Conservation (phyloP, 2,113 vertebrate species). For the Austrofundulus limnaeus region DNA sequence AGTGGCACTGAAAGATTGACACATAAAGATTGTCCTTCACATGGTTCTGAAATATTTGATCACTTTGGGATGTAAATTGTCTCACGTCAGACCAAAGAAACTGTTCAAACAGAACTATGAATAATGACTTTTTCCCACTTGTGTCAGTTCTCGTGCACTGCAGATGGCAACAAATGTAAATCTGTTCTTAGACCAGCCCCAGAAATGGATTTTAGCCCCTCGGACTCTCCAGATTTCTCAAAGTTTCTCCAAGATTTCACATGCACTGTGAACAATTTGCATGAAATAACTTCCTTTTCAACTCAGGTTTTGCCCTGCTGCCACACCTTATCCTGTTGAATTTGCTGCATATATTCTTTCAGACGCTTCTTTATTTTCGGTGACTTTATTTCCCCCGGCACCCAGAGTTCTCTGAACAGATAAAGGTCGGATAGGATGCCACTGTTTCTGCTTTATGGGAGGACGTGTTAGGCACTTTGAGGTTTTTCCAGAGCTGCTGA, state of each 20-base stretch:
- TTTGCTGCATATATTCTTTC: slow-evolving; percentile 21
- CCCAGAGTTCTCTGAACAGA: slow-evolving; percentile 26
- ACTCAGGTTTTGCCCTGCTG: not conserved
- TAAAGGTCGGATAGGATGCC: slow-evolving; percentile 28
- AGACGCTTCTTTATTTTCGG: slow-evolving; percentile 26
- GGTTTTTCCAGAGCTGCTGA: slow-evolving; percentile 9
- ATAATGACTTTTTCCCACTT: too few relatives aligned
- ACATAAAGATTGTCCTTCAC: too few relatives aligned
- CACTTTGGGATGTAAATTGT: too few relatives aligned
- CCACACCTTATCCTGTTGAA: slow-evolving; percentile 30
- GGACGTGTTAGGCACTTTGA: slow-evolving; percentile 22
- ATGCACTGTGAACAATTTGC: slow-evolving; percentile 12
- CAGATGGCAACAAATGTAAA: too few relatives aligned
- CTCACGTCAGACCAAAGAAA: too few relatives aligned
- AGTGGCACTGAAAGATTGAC: too few relatives aligned
- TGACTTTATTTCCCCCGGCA: slow-evolving; percentile 41
- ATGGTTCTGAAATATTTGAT: too few relatives aligned
- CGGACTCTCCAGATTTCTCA: slow-evolving; percentile 13
- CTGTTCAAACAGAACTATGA: too few relatives aligned
- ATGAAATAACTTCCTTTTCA: too few relatives aligned
- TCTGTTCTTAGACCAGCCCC: not conserved
- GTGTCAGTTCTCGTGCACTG: too few relatives aligned
- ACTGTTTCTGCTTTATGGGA: slow-evolving; percentile 16
- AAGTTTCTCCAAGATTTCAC: slow-evolving; percentile 27
- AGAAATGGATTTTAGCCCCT: slow-evolving; percentile 18